Conservation (phyloP, 2,888 invertebrate genomes). For the Lithophane ornitopus region DNA sequence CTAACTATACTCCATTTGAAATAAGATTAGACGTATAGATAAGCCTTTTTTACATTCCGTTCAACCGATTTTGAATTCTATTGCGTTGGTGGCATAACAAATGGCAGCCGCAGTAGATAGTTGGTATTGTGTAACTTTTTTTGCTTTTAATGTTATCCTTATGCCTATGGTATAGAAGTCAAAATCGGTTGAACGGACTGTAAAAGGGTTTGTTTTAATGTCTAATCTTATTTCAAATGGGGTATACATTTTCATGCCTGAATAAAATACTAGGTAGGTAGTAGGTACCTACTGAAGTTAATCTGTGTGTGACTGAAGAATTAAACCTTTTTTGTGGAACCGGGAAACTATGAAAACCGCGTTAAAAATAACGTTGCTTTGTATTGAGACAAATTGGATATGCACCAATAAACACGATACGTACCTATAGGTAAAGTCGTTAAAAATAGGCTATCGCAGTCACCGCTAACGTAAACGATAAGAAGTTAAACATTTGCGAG, state of each 20-base stretch:
- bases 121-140: too few relatives aligned
- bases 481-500: conserved; percentile 33
- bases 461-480: conserved; percentile 17
- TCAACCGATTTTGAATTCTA: too few relatives aligned
- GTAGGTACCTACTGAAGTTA: not conserved
- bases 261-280: not conserved
- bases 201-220: too few relatives aligned
- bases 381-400: conserved; percentile 51
- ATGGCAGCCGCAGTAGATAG: too few relatives aligned
- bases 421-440: conserved; percentile 3
- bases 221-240: too few relatives aligned
- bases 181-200: too few relatives aligned
- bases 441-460: conserved; percentile 44
- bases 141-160: too few relatives aligned
- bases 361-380: conserved; percentile 54
- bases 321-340: conserved; percentile 20
- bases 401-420: conserved; percentile 56
- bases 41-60: too few relatives aligned
- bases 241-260: not conserved
- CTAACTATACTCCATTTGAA: too few relatives aligned
- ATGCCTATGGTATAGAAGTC: too few relatives aligned
- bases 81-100: too few relatives aligned
- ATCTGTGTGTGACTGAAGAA: not conserved
- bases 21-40: too few relatives aligned
- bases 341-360: conserved; percentile 37